A percentile compares a stretch with the other conserved stretches of the same genome.
Conservation (phyloP, 64 coral and sea anemone species). For the Orbicella faveolata region DNA sequence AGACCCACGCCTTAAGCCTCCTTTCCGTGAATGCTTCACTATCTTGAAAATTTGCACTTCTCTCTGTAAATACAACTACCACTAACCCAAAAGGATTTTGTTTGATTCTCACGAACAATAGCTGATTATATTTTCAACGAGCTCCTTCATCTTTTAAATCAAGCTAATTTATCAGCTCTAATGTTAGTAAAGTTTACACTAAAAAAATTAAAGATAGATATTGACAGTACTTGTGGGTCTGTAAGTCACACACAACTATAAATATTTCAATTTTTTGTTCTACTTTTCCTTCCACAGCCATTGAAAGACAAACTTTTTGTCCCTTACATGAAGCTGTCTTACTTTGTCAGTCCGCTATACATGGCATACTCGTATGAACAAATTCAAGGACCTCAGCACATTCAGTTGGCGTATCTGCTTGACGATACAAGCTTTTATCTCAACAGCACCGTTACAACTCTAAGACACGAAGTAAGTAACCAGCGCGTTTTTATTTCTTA, state of each 20-base stretch:
- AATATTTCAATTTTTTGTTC: background rate
- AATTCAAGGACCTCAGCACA: constrained; percentile 8
- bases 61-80: too few relatives aligned
- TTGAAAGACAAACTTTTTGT: background rate
- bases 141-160: too few relatives aligned
- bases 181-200: too few relatives aligned
- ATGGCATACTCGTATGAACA: constrained; percentile 12
- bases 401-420: background rate
- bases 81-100: too few relatives aligned
- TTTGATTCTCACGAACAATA: too few relatives aligned
- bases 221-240: background rate
- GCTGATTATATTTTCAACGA: too few relatives aligned
- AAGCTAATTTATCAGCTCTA: too few relatives aligned
- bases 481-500: background rate
- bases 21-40: too few relatives aligned
- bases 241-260: background rate
- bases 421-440: background rate
- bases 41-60: too few relatives aligned
- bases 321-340: background rate
- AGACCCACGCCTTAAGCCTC: too few relatives aligned
- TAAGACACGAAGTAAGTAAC: background rate
- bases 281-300: background rate
- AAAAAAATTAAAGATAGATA: too few relatives aligned
- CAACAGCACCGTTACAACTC: background rate
- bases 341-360: background rate